Percentiles rank a stretch among this genome's conserved stretches.
These are phyloP conservation scores for Ispidina picta DNA, from an alignment of 2,797 vertebrate species.

Conservation along the genomic window DNA sequence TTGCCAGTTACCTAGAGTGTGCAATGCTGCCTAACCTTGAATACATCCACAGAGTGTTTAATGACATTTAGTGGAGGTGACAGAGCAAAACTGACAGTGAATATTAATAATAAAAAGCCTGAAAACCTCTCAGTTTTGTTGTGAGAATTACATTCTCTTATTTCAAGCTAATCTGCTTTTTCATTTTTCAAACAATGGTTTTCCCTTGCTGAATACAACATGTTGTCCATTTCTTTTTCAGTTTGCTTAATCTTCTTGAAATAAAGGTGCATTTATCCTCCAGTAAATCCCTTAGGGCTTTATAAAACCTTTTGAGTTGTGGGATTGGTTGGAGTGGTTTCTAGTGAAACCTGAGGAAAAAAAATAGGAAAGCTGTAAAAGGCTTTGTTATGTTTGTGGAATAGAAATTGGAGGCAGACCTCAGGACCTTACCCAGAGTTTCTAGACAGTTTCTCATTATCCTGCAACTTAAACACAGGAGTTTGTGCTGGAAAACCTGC, in stretches of 20 bases:
- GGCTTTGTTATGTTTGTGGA: not conserved
- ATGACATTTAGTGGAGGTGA: not conserved
- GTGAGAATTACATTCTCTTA: not conserved
- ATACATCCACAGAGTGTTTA: not conserved
- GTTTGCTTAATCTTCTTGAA: slow-evolving; percentile 38
- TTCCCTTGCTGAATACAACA: not conserved
- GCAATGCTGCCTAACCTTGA: not conserved
- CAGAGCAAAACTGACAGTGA: not conserved
- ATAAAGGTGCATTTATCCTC: slow-evolving; percentile 22
- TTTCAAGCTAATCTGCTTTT: not conserved
- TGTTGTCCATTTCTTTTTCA: not conserved
- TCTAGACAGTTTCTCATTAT: not conserved
- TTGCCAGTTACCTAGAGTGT: not conserved
- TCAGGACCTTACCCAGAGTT: not conserved
- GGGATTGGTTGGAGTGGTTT: not conserved
- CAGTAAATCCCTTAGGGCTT: slow-evolving; percentile 31
- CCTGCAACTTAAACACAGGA: not conserved
- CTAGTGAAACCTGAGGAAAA: not conserved
- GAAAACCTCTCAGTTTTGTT: not conserved
- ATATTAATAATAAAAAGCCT: not conserved
- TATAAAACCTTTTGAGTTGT: not conserved
- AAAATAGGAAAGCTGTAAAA: not conserved
- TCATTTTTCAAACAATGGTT: not conserved
- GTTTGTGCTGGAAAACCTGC: not conserved
- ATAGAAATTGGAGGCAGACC: not conserved